Conservation (phyloP, 2,797 vertebrate genomes). For the Brachyalestes nurse region DNA sequence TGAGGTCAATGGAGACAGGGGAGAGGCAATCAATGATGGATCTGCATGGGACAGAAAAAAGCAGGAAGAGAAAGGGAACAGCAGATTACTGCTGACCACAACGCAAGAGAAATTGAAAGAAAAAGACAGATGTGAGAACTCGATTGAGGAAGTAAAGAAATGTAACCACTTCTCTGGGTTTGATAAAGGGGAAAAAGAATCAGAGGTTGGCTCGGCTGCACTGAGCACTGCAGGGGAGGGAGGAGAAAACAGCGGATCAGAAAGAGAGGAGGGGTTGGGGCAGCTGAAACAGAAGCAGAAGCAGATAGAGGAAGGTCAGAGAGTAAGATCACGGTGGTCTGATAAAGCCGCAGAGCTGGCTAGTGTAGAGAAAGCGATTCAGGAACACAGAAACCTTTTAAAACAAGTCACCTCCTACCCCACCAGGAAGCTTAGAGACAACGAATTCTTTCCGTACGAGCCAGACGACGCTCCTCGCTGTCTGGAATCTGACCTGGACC, state of each 20-base stretch:
- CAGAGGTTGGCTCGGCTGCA: not conserved
- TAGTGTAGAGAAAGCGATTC: slow-evolving; percentile 86
- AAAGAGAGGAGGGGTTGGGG: not conserved
- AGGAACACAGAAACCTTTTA: slow-evolving; percentile 87
- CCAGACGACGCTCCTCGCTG: slow-evolving; percentile 53
- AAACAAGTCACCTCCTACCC: slow-evolving; percentile 92
- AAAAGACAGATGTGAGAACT: slow-evolving; percentile 24
- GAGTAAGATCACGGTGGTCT: slow-evolving; percentile 71
- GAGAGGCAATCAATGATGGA: not conserved
- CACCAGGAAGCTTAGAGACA: slow-evolving; percentile 85
- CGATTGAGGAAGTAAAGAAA: slow-evolving; percentile 17
- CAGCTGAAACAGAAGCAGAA: not conserved
- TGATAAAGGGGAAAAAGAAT: not conserved
- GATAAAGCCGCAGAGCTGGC: slow-evolving; percentile 86
- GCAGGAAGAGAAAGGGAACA: slow-evolving; percentile 22
- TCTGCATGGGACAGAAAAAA: not conserved
- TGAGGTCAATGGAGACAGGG: slow-evolving; percentile 6
- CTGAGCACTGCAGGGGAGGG: not conserved
- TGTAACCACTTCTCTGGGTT: not conserved
- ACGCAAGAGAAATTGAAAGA: slow-evolving; percentile 36
- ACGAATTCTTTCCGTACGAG: slow-evolving; percentile 84
- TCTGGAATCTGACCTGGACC: slow-evolving; percentile 36
- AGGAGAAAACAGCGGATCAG: not conserved
- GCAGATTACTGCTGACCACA: not conserved
- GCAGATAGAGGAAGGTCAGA: slow-evolving; percentile 6